Evolutionary conservation across 2,113 vertebrate species (phyloP).

Genomic region (Psilopsiagon aymara): DNA sequence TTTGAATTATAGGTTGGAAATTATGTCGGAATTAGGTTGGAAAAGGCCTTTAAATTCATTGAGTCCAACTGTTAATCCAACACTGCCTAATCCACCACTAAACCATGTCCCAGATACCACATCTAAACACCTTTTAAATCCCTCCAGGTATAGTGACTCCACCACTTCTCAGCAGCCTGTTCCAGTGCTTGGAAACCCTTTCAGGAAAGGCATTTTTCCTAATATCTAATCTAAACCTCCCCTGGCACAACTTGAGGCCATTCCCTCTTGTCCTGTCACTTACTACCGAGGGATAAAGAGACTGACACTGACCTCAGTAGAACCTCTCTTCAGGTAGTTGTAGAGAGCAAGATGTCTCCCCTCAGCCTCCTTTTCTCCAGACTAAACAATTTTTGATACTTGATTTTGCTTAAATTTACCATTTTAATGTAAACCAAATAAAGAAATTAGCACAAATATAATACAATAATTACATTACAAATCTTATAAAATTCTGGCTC

Average conservation of each 20-base stretch:
- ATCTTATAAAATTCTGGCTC: neutral
- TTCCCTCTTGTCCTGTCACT: neutral
- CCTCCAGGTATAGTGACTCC: neutral
- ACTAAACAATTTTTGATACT: neutral
- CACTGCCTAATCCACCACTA: neutral
- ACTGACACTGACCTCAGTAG: neutral
- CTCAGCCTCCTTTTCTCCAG: neutral
- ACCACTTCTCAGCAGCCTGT: neutral
- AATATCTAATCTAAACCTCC: neutral
- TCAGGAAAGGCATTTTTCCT: neutral
- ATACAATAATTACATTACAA: neutral
- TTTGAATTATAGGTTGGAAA: neutral
- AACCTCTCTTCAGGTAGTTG: neutral
- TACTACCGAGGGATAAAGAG: neutral
- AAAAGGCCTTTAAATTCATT: neutral
- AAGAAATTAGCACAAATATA: neutral
- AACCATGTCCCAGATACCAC: neutral
- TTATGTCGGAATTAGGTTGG: neutral
- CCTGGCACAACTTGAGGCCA: neutral
- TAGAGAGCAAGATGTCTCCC: neutral
- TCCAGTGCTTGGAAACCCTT: neutral
- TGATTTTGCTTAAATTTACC: neutral
- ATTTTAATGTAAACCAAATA: neutral
- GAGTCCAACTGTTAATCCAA: neutral
- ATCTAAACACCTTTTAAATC: accelerated